A percentile compares a stretch with the other conserved stretches of the same genome.
phyloP scores from a whole-genome alignment of 1,140 invertebrate species.

The Solenopsis fugax region DNA sequence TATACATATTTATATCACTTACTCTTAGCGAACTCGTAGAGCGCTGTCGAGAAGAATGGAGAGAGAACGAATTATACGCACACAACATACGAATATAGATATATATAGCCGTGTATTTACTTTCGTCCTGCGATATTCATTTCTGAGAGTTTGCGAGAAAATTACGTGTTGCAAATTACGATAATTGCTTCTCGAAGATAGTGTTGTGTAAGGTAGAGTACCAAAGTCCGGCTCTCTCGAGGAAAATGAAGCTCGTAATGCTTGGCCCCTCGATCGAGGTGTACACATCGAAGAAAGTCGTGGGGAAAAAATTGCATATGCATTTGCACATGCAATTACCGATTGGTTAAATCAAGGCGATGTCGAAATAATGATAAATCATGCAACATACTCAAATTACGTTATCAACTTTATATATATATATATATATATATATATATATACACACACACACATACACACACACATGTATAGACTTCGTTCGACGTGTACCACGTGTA shows the following conservation, averaged over 20 bases:
- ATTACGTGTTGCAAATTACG: slow-evolving; percentile 23
- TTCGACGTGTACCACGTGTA: slow-evolving; percentile 38
- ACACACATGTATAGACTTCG: too few relatives aligned
- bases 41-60: slow-evolving; percentile 69
- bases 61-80: slow-evolving; percentile 54
- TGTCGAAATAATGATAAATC: slow-evolving; percentile 36
- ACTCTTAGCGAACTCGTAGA: slow-evolving; percentile 67
- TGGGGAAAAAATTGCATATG: not conserved
- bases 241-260: not conserved
- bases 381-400: not conserved
- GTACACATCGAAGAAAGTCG: slow-evolving; percentile 17
- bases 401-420: not conserved
- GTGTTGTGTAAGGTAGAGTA: slow-evolving; percentile 17
- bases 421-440: too few relatives aligned
- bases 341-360: not conserved
- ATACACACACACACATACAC: too few relatives aligned
- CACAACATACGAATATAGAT: slow-evolving; percentile 54
- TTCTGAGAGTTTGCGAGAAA: slow-evolving; percentile 12
- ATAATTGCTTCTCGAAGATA: slow-evolving; percentile 15
- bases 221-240: not conserved
- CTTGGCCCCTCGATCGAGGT: not conserved
- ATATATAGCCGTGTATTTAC: slow-evolving; percentile 39
- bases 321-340: not conserved
- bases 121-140: slow-evolving; percentile 31
- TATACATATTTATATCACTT: slow-evolving; percentile 58